phyloP scores from a whole-genome alignment of 1,140 invertebrate genomes.

The Drosophila willistoni region DNA sequence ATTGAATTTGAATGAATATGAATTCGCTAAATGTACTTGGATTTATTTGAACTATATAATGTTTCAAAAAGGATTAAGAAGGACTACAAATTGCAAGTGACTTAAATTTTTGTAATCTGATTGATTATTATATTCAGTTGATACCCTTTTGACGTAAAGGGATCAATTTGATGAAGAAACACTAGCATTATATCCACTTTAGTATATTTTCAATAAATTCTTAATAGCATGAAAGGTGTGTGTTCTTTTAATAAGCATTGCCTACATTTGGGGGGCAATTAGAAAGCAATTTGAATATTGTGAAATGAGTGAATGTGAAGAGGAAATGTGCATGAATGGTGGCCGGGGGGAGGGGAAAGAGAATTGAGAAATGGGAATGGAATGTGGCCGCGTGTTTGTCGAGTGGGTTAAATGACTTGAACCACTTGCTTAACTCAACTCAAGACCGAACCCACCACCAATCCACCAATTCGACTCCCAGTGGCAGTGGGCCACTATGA shows the following conservation, averaged over 20 bases:
- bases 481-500: slow-evolving; percentile 42
- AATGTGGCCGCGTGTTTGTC: slow-evolving; percentile 41
- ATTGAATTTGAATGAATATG: too few species aligned
- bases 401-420: slow-evolving; percentile 81
- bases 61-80: too few species aligned
- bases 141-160: too few species aligned
- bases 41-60: too few species aligned
- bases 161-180: too few species aligned
- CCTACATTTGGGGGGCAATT: slow-evolving; percentile 76
- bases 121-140: too few species aligned
- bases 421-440: slow-evolving; percentile 67
- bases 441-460: slow-evolving; percentile 9
- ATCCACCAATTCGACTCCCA: slow-evolving; percentile 37
- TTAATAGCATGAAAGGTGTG: neutral
- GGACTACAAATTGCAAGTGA: too few species aligned
- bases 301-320: neutral
- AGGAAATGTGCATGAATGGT: neutral
- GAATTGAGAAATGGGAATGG: neutral
- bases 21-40: too few species aligned
- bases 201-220: too few species aligned
- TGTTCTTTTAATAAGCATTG: slow-evolving; percentile 24
- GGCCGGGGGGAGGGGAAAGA: too few species aligned
- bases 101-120: too few species aligned
- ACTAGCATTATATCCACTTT: too few species aligned
- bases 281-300: slow-evolving; percentile 74